Base-by-base conservation (phyloP, 2,113 vertebrate genomes). In the Polypterus senegalus region DNA sequence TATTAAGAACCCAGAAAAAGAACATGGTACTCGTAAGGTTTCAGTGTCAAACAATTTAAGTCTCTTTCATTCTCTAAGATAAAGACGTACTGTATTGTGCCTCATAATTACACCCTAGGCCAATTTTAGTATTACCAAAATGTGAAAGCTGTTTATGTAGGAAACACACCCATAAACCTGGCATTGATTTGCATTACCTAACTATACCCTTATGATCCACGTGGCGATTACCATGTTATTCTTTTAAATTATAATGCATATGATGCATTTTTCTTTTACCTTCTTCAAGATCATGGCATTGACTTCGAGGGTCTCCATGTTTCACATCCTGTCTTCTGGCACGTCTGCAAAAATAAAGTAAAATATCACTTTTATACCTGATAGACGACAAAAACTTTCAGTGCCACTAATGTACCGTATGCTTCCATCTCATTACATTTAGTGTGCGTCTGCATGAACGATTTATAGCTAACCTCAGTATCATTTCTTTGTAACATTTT, bases 241-340 rank as follows among this genome's bases (percentile, higher is more conserved):
- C 9, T 54, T 54, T 5, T 5, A 57, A 8, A 6, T 8, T 44
- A 45, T 5, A 11, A 57, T 27, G 27, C 27, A 27, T 27, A 8
- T 11, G 8, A 27, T 27, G 27, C 27, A 27, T 27, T 27, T 27
- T 27, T 44, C 3, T n/a, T 74, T 89, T 71, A 92, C 90, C 78
- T 4, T 88, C 83, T 57, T 76, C 63, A 2, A 78, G 68, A 72
- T 84, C 72, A 53, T 83, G 85, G 64, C 90, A 93, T 73, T 88
- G 91, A 63, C 81, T 85, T 76, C 78, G 77, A 3, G 72, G 83
- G 66, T 91, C 87, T 11, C 85, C 76, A 4, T 85, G 73, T 49
- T 83, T 82, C 52, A 81, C 65, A 4, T 92, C 85, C 78, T 91
- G 89, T 71, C 88, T 83, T 57, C 86, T 77, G 1, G 85, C 77